phyloP scores from a whole-genome alignment of 2,888 invertebrate genomes.

The Pyrrhia umbra region DNA sequence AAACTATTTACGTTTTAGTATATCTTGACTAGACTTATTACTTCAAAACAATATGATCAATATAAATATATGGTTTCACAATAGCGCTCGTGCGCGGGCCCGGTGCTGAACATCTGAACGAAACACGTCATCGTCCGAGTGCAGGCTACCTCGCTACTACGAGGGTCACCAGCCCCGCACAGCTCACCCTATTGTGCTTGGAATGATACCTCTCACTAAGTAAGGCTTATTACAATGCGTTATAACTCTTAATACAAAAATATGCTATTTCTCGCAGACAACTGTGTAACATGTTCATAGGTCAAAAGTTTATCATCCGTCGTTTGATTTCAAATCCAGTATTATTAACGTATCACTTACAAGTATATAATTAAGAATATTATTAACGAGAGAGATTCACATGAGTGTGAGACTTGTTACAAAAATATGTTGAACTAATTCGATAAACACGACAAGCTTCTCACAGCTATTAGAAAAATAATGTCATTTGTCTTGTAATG shows the following conservation, averaged over 20 bases:
- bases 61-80: slow-evolving; percentile 21
- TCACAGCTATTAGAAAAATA: slow-evolving; percentile 35
- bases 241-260: slow-evolving; percentile 55
- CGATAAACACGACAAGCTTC: slow-evolving; percentile 2
- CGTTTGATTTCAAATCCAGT: slow-evolving; percentile 52
- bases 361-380: slow-evolving; percentile 23
- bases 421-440: slow-evolving; percentile 40
- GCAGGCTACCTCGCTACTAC: fast-evolving
- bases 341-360: slow-evolving; percentile 26
- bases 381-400: slow-evolving; percentile 15
- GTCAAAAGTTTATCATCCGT: slow-evolving; percentile 50
- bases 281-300: slow-evolving; percentile 37
- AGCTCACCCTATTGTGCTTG: not conserved
- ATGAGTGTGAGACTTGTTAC: slow-evolving; percentile 17
- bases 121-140: not conserved
- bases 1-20: slow-evolving; percentile 49
- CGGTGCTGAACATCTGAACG: not conserved
- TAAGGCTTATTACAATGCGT: slow-evolving; percentile 46
- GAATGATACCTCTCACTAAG: slow-evolving; percentile 40
- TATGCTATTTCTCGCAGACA: slow-evolving; percentile 44
- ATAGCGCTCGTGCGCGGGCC: slow-evolving; percentile 8
- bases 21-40: slow-evolving; percentile 53
- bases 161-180: slow-evolving; percentile 12
- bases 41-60: slow-evolving; percentile 34
- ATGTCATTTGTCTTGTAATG: not conserved